Percentiles rank a stretch among this genome's conserved stretches.
phyloP scores from a whole-genome alignment of 2,113 vertebrate species.

The Carassius carassius region DNA sequence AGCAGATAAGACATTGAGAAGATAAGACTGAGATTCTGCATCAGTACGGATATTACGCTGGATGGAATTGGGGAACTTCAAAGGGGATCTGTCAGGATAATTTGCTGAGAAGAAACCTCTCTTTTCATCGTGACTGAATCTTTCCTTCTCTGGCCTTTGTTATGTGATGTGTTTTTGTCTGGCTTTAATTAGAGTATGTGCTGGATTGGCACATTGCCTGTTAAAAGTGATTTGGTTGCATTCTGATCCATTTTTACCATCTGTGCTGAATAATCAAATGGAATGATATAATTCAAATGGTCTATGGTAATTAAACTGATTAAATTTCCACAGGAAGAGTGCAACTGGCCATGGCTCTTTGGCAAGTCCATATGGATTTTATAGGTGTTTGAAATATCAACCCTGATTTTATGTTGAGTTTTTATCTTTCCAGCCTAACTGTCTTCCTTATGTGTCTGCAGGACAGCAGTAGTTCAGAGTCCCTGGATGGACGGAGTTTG shows the following conservation, averaged over 20 bases:
- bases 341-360: not conserved
- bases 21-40: not conserved
- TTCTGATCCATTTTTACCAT: constrained; percentile 28
- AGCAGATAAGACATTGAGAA: not conserved
- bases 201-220: constrained; percentile 4
- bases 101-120: not conserved
- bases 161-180: constrained; percentile 27
- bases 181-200: constrained; percentile 25
- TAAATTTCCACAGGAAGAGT: not conserved
- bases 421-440: not conserved
- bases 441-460: constrained; percentile 55
- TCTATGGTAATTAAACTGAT: constrained; percentile 35
- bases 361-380: constrained; percentile 21
- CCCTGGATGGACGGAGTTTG: constrained; percentile 87
- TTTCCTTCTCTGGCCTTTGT: constrained; percentile 17
- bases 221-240: constrained; percentile 14
- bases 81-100: constrained; percentile 9
- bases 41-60: constrained; percentile 7
- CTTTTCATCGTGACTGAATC: constrained; percentile 8
- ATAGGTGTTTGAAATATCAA: not conserved
- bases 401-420: not conserved
- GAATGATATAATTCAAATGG: constrained; percentile 2
- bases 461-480: constrained; percentile 96
- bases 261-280: constrained; percentile 24
- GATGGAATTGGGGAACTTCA: constrained; percentile 13